Percentiles rank a stretch among this genome's conserved stretches.
Conservation (phyloP, 30 jellyfish, hydroid and myxozoan species). For the Aurelia sp. region DNA sequence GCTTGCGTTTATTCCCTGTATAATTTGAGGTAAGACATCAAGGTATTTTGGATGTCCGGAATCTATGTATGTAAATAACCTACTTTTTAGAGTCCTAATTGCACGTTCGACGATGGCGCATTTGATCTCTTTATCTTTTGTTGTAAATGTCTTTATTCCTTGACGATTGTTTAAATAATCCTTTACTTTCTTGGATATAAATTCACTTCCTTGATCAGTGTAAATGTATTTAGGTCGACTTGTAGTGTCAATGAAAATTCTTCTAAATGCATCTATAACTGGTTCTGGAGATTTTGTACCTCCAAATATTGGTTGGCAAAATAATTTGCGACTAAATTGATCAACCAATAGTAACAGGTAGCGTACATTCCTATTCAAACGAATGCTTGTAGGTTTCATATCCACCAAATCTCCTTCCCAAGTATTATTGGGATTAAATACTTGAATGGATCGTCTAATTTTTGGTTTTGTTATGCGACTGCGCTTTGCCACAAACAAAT, state of each 20-base stretch:
- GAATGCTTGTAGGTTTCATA: background rate
- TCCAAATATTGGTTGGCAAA: background rate
- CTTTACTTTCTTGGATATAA: background rate
- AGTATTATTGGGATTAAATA: no score
- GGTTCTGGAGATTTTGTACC: background rate
- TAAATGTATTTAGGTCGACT: background rate
- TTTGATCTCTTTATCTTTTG: background rate
- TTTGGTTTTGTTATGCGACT: no score
- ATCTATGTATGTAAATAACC: background rate
- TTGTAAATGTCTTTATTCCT: background rate
- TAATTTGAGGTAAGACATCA: background rate
- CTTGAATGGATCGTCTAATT: background rate
- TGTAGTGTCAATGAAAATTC: background rate
- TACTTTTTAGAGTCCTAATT: background rate
- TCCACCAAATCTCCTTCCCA: background rate
- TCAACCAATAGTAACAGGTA: background rate
- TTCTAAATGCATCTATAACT: background rate
- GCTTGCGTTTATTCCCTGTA: background rate
- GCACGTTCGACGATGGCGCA: background rate
- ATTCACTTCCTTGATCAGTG: constrained; percentile 1
- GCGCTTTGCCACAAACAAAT: no score
- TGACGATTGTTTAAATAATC: background rate
- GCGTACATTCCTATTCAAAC: background rate
- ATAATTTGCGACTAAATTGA: background rate
- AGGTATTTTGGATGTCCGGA: background rate